These are phyloP conservation scores for Melanostoma scalare DNA, from an alignment of 2,888 invertebrate species.

Conservation along the genomic window DNA sequence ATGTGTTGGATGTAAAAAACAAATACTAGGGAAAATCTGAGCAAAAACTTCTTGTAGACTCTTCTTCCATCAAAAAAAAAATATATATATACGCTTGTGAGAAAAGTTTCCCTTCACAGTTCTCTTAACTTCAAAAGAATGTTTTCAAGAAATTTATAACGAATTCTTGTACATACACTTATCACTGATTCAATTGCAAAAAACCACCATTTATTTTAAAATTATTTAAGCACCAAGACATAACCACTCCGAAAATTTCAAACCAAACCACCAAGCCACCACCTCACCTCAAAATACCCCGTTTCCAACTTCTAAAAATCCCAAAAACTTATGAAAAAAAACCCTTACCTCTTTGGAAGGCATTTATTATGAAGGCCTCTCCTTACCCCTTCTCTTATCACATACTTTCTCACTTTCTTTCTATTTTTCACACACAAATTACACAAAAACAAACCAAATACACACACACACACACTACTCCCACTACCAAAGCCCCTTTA, in stretches of 20 bases:
- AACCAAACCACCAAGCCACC: conserved; percentile 33
- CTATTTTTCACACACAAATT: conserved; percentile 51
- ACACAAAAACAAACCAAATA: conserved; percentile 36
- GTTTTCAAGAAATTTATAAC: conserved; percentile 47
- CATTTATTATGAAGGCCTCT: conserved; percentile 32
- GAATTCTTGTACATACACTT: conserved; percentile 72
- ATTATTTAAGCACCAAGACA: conserved; percentile 71
- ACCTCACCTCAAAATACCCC: conserved; percentile 34
- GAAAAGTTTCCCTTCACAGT: conserved; percentile 92
- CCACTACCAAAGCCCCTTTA: conserved; percentile 50
- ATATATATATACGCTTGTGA: conserved; percentile 81
- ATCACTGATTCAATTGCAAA: conserved; percentile 64
- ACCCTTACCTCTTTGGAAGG: conserved; percentile 51
- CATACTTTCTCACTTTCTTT: conserved; percentile 50
- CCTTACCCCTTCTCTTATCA: conserved; percentile 42
- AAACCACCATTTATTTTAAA: conserved; percentile 72
- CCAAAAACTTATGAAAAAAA: conserved; percentile 19
- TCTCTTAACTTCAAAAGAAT: conserved; percentile 84
- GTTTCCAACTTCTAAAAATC: conserved; percentile 57
- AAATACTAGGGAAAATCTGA: conserved; percentile 51
- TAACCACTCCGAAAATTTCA: conserved; percentile 47
- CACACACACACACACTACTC: conserved; percentile 36
- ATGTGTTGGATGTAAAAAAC: conserved; percentile 82
- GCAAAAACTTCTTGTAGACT: conserved; percentile 76
- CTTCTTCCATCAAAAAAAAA: conserved; percentile 27